A percentile compares a stretch with the other conserved stretches of the same genome.
phyloP scores from a whole-genome alignment of 2,888 invertebrate genomes.

The Pristionchus japonicus region DNA sequence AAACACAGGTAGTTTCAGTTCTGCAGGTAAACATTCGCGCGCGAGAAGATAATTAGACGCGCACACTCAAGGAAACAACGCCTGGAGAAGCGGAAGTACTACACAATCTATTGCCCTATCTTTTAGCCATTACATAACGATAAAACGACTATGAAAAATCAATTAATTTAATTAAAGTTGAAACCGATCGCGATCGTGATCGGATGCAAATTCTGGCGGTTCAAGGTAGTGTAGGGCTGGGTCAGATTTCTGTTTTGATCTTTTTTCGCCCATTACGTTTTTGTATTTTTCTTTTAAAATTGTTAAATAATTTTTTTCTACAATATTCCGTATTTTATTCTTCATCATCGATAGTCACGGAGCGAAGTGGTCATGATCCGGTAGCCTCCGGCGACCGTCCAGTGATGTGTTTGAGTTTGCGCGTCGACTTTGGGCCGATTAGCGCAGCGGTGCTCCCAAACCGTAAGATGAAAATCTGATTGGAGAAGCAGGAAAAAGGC shows the following conservation, averaged over 20 bases:
- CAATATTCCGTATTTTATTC: not conserved
- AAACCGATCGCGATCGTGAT: not conserved
- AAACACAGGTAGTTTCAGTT: not conserved
- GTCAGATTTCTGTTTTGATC: not conserved
- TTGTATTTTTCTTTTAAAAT: not conserved
- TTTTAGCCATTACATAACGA: not conserved
- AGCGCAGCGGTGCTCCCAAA: not conserved
- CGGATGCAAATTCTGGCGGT: not conserved
- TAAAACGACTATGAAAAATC: not conserved
- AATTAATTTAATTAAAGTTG: not conserved
- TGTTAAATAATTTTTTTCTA: not conserved
- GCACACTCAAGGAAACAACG: not conserved
- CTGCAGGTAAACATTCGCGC: not conserved
- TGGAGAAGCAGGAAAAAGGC: not conserved
- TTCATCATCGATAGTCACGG: not conserved
- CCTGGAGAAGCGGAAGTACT: not conserved
- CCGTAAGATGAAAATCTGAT: constrained; percentile 14
- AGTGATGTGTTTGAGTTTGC: not conserved
- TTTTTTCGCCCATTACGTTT: not conserved
- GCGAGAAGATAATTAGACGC: not conserved
- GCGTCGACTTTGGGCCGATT: not conserved
- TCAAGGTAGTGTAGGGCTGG: not conserved
- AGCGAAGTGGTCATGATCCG: constrained; percentile 2
- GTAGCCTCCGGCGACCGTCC: not conserved
- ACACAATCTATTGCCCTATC: not conserved